Evolutionary conservation across 1,140 invertebrate species (phyloP), one percentile per base, ranked within the genome.

Genomic region (Spodoptera litura): DNA sequence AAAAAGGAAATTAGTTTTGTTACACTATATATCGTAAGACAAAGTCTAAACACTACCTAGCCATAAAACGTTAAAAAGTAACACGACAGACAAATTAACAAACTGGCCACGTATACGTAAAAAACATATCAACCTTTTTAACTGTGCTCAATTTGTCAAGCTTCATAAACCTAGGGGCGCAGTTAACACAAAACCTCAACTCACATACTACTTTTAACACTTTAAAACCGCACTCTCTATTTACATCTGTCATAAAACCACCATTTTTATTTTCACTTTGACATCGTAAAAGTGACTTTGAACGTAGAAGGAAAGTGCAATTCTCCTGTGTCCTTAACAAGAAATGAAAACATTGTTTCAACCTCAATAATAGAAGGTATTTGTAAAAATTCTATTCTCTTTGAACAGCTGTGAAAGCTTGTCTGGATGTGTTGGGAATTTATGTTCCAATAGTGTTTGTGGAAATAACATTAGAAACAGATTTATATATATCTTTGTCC

Each of bases 321-420:
- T 70, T 78, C 71, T 44, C 68, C 12, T 51, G 38, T 44, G 38
- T 44, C 38, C 38, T 49, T 51, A 52, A 59, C 52, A 68, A 27
- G 68, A 61, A 80, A 78, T 64, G 61, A 79, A 73, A 78, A 75
- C 62, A 75, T 58, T 61, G 56, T 73, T 31, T 58, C 25, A 44
- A 44, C 51, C 73, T 66, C 51, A 73, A 27, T 49, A 56, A 66
- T 74, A 73, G 70, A 73, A 15, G 25, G 75, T 78, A 78, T 80
- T 80, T 75, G 78, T 80, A 72, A 53, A 82, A 66, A n/a, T 56
- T 38, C 44, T 68, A 56, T 73, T 79, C 58, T 71, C 12, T 71
- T 49, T 31, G 72, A 56, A 71, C 61, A 76, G 44, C 62, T 66
- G 38, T 66, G 62, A 51, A 66, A 66, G 38, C 62, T 66, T 66